Evolutionary conservation across 1,140 invertebrate genomes (phyloP).

Genomic region (Apis mellifera): Amel_HAv3.1 CM009941.2:14251501-14252000

Average conservation of each 20-base stretch:
- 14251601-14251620: slow-evolving; percentile 10
- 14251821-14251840: too few species aligned
- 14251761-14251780: slow-evolving; percentile 25
- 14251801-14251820: neutral
- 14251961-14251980: slow-evolving; percentile 30
- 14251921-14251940: slow-evolving; percentile 19
- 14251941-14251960: slow-evolving; percentile 43
- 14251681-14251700: slow-evolving; percentile 20
- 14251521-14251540: neutral
- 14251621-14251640: slow-evolving; percentile 3
- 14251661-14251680: slow-evolving; percentile 36
- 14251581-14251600: slow-evolving; percentile 4
- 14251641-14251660: slow-evolving; percentile 44
- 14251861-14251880: too few species aligned
- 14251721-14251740: neutral
- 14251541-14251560: neutral
- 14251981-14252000: slow-evolving; percentile 18
- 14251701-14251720: slow-evolving; percentile 12
- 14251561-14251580: neutral
- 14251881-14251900: neutral
- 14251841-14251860: too few species aligned
- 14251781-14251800: neutral
- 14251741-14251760: neutral
- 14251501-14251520: too few species aligned
- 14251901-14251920: neutral